These are phyloP conservation scores for Strix uralensis DNA, from an alignment of 2,113 vertebrate species.

Conservation along the genomic window DNA sequence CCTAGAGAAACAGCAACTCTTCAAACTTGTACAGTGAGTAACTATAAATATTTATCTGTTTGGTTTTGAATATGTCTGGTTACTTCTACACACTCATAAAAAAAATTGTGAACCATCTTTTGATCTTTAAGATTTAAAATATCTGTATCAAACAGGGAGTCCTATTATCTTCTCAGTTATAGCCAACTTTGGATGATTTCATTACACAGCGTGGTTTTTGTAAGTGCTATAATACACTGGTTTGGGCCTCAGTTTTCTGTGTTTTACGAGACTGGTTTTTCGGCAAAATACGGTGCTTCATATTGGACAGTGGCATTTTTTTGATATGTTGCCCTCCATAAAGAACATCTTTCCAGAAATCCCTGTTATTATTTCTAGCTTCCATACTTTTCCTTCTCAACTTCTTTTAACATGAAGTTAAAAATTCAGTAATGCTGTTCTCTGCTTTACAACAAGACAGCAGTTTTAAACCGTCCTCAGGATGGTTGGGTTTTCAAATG, in stretches of 20 bases:
- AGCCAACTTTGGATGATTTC: neutral
- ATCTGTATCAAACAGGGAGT: neutral
- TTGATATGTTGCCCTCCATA: fast-evolving
- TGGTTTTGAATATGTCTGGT: neutral
- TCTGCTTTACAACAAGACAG: neutral
- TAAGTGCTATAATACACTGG: neutral
- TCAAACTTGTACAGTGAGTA: slow-evolving; percentile 73
- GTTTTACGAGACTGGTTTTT: neutral
- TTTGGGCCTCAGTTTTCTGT: neutral
- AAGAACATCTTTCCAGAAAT: neutral
- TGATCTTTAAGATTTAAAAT: neutral
- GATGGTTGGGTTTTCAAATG: neutral
- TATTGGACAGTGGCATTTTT: neutral
- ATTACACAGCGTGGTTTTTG: fast-evolving
- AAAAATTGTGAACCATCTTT: neutral
- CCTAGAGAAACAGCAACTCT: slow-evolving; percentile 14
- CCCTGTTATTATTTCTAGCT: neutral
- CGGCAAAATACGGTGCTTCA: neutral
- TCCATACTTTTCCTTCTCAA: neutral
- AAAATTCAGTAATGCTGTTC: neutral
- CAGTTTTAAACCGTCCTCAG: neutral
- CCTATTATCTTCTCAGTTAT: neutral
- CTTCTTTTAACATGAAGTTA: neutral
- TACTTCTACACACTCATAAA: neutral
- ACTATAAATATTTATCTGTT: neutral